phyloP scores from a whole-genome alignment of 2,888 invertebrate genomes.

The Tiphia femorata region DNA sequence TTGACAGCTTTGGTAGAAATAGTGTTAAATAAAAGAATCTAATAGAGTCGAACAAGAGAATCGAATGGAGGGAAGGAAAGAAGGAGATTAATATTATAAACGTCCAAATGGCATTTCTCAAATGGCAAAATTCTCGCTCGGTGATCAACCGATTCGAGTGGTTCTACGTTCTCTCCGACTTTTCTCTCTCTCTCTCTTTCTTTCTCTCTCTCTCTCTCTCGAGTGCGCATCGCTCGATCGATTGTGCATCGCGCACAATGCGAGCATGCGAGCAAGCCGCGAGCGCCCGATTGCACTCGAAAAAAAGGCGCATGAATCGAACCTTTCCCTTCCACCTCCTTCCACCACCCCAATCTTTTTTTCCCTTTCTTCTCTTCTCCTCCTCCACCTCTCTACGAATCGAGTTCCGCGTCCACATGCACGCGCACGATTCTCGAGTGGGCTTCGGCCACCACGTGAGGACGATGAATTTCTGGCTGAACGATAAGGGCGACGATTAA shows the following conservation, averaged over 20 bases:
- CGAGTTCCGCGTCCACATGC: constrained; percentile 10
- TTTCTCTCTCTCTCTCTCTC: background rate
- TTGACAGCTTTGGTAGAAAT: too few species aligned
- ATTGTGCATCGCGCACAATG: constrained; percentile 1
- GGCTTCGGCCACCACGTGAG: too few species aligned
- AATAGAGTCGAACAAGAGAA: background rate
- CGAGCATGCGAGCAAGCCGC: background rate
- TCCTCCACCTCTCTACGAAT: background rate
- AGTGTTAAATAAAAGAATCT: too few species aligned
- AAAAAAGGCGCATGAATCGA: background rate
- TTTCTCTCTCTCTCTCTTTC: background rate
- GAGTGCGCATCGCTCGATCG: background rate
- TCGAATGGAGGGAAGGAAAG: background rate
- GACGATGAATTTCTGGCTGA: constrained; percentile 27
- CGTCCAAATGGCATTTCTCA: too few species aligned
- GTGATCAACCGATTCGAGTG: too few species aligned
- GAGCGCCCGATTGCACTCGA: too few species aligned
- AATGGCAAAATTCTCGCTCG: too few species aligned
- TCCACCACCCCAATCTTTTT: background rate
- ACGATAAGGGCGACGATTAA: constrained; percentile 42
- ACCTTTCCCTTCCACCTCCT: too few species aligned
- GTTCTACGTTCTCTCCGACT: too few species aligned
- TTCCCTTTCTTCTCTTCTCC: background rate
- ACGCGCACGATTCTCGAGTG: constrained; percentile 17
- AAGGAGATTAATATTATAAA: too few species aligned